Evolutionary conservation across 2,888 invertebrate genomes (phyloP), one percentile per base, ranked within the genome.

Genomic region (Athalia rosae): DNA sequence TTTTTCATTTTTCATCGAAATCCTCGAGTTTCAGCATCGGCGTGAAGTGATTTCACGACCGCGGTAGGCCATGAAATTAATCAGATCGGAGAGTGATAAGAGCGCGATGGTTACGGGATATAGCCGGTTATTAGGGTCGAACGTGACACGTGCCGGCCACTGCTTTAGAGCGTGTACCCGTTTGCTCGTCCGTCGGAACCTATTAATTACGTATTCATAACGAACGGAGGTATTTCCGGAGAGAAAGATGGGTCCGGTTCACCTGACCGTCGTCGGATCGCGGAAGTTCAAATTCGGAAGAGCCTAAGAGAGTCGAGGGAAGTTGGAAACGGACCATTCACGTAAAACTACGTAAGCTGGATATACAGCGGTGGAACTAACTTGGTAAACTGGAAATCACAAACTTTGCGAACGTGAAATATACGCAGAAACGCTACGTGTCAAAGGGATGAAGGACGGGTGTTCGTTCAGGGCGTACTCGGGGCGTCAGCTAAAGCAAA

Each of bases 191-290:
- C 56, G 71, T 5, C 58, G 56, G 58, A n/a, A 45, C 43, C 58
- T 58, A 71, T 71, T 71, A 71, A 71, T 71, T 71, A 71, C 45
- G 45, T 71, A 71, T 71, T 71, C 71, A 71, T 71, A 43, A 58
- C 13, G 58, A 58, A n/a, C 71, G 67, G 50, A 7, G 53, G 71
- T 58, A 43, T 9, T 15, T 71, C 5, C 28, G 4, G 59, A 13
- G 28, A 47, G 67, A 11, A 48, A 8, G 15, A 28, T 4, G n/a
- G 8, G 45, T 5, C 53, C 4, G 45, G 6, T 56, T 50, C 7
- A 28, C 67, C 41, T 58, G 71, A 71, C 71, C 43, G 6, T 45
- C 45, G 2, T 45, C 45, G 2, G 28, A 28, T 28, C 58, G 13
- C 43, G 43, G 11, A 71, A 71, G 45, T 71, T 58, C 43, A 58